Percentiles rank a stretch among this genome's conserved stretches.
Evolutionary conservation across 2,888 invertebrate species (phyloP).

Genomic region (Clusia tigrina): DNA sequence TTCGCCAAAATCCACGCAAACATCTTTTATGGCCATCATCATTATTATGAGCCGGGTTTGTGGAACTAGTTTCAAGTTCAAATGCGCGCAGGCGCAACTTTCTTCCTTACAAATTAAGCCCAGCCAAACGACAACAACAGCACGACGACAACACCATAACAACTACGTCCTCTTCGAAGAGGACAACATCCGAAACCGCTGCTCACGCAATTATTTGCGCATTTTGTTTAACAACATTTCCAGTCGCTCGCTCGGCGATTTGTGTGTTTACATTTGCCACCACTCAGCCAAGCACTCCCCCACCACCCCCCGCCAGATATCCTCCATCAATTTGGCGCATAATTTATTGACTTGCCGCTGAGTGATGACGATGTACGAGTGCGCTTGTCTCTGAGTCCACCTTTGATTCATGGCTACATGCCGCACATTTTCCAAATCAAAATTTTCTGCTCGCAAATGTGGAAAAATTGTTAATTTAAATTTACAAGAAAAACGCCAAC

Average conservation of each 20-base stretch:
- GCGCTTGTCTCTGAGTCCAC: neutral
- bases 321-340: neutral
- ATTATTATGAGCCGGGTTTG: neutral
- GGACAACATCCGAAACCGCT: no score
- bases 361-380: neutral
- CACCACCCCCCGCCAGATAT: neutral
- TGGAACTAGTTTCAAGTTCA: neutral
- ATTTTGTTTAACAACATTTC: neutral
- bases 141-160: neutral
- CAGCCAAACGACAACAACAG: neutral
- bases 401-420: no score
- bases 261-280: neutral
- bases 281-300: neutral
- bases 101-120: neutral
- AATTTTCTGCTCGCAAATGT: no score
- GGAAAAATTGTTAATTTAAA: no score
- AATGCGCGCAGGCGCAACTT: neutral
- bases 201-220: neutral
- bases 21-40: neutral
- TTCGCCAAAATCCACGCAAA: neutral
- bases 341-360: neutral
- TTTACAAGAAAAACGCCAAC: no score
- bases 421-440: no score
- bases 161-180: no score
- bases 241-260: neutral